Evolutionary conservation across 2,888 invertebrate genomes (phyloP), one percentile per base, ranked within the genome.

Genomic region (Phytoseiulus persimilis): DNA sequence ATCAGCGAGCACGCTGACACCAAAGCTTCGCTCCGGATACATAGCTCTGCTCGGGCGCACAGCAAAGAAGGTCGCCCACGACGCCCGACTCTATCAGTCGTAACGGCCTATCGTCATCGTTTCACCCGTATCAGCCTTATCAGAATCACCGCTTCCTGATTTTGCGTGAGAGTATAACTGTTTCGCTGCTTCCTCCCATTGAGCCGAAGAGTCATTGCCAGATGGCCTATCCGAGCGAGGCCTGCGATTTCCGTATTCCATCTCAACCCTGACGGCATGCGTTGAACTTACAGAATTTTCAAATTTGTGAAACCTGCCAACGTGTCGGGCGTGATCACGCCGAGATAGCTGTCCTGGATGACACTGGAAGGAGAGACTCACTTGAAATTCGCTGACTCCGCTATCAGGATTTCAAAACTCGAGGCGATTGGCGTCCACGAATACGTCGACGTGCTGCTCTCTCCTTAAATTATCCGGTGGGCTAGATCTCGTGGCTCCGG

Each of bases 311-410:
- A 87, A 45, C 87, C 87, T n/a, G 39, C 32, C 87, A 87, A 33
- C 14, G 87, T 87, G 33, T 87, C 87, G n/a, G 87, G 87, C 9
- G 87, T 87, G 32, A 87, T 87, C 31, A 87, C 87, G 32, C 87
- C 87, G 14, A 87, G 45, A 33, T 33, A 28, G 87, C 87, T 87
- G 33, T 87, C 87, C 87, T 87, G 87, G 14, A 87, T 33, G 32
- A 87, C 87, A 33, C 87, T 87, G 33, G 33, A 32, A 87, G 65
- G 1, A 18, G 65, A 65, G 18, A 18, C 18, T 18, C 5, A 9
- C 5, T 39, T 39, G 3, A 9, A 39, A 6, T 39, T 39, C 9
- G 39, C 9, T 39, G 39, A 39, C 3, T 39, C 9, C 3, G 39
- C 3, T 39, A 39, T 6, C 39, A 39, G 39, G 9, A 39, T 9